Evolutionary conservation across 2,113 vertebrate species (phyloP).

Genomic region (Prunella fulvescens): DNA sequence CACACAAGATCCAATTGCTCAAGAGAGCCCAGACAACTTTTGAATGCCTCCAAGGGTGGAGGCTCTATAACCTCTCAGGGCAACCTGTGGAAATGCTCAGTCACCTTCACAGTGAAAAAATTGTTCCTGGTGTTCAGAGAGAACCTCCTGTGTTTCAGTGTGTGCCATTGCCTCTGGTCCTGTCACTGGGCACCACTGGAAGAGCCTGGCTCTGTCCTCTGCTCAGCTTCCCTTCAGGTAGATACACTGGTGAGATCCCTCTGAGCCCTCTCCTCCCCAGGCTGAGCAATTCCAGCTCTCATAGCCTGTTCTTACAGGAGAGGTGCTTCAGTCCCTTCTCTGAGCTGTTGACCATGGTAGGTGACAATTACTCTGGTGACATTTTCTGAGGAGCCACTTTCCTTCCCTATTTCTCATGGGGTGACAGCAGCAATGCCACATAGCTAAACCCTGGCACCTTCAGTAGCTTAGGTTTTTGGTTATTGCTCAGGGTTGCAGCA

Average conservation of each 20-base stretch:
- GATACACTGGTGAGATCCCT: neutral
- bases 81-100: neutral
- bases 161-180: neutral
- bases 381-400: neutral
- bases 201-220: neutral
- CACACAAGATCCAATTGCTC: neutral
- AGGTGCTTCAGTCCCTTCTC: neutral
- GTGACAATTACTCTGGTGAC: neutral
- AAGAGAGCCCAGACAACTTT: neutral
- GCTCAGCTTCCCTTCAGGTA: neutral
- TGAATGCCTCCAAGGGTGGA: neutral
- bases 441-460: neutral
- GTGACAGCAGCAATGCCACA: neutral
- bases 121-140: neutral
- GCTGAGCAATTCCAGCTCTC: neutral
- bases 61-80: neutral
- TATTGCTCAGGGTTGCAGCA: neutral
- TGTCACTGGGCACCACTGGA: no score
- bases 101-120: neutral
- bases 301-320: neutral
- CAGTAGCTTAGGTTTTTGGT: neutral
- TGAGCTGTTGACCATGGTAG: neutral
- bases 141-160: neutral
- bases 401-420: accelerated
- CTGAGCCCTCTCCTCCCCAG: neutral